Percentiles rank a stretch among this genome's conserved stretches.
Conservation (phyloP, 2,797 vertebrate genomes). For the Phrynocephalus guinanensis region DNA sequence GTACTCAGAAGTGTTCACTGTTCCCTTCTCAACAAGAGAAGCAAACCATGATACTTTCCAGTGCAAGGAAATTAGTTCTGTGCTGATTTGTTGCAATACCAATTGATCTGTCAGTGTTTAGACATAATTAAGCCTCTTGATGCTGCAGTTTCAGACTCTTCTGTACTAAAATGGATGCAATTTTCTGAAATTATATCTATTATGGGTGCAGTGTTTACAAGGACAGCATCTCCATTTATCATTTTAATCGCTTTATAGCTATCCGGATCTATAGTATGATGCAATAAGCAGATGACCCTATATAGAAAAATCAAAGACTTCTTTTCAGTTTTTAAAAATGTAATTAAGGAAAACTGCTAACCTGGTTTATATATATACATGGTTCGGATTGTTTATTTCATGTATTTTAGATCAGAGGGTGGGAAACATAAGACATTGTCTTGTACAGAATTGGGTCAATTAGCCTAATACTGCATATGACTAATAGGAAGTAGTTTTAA, state of each 20-base stretch:
- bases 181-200: conserved; percentile 10
- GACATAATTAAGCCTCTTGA: not conserved
- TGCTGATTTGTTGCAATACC: not conserved
- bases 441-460: not conserved
- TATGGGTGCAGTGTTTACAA: not conserved
- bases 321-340: not conserved
- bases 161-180: not conserved
- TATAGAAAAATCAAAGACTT: conserved; percentile 10
- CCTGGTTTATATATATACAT: not conserved
- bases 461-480: no score
- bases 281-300: not conserved
- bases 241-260: not conserved
- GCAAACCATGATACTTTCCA: not conserved
- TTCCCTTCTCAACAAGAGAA: not conserved
- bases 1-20: no score
- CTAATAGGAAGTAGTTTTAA: no score
- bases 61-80: not conserved
- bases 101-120: conserved; percentile 8
- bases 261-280: not conserved
- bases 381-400: not conserved
- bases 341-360: not conserved
- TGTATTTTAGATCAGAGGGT: not conserved
- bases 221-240: not conserved
- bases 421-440: not conserved
- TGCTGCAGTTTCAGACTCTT: not conserved